Conservation (phyloP, 2,888 invertebrate species). For the Eugnorisma glareosa region DNA sequence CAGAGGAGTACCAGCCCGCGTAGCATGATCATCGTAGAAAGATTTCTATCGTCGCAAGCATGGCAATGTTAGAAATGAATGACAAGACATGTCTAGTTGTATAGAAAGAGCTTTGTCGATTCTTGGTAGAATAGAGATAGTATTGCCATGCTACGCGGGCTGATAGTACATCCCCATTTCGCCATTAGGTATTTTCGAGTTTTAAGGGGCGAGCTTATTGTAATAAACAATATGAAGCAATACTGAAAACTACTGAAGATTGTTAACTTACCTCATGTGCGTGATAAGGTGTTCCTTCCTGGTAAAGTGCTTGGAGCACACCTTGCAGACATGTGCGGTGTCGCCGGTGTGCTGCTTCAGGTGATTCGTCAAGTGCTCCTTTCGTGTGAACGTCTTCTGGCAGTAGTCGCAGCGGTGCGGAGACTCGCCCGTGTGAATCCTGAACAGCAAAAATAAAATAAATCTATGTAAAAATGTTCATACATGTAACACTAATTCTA, state of each 20-base stretch:
- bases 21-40: no score
- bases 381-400: conserved; percentile 93
- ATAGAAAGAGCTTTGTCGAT: no score
- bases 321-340: conserved; percentile 93
- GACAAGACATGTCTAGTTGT: no score
- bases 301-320: conserved; percentile 94
- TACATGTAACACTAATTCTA: neutral
- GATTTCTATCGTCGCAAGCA: no score
- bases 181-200: neutral
- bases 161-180: no score
- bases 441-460: conserved; percentile 56
- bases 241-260: neutral
- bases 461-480: neutral
- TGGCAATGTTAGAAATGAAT: no score
- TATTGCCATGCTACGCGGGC: no score
- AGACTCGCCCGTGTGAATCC: conserved; percentile 92
- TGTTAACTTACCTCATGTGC: conserved; percentile 92
- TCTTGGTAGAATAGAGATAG: no score
- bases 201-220: neutral
- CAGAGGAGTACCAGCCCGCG: no score
- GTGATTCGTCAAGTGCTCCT: conserved; percentile 93
- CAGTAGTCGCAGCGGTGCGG: conserved; percentile 94
- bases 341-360: conserved; percentile 93
- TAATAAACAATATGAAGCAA: neutral
- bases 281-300: conserved; percentile 94